Conservation (phyloP, 64 coral and sea anemone genomes). For the Dendrophyllia cribrosa region DNA sequence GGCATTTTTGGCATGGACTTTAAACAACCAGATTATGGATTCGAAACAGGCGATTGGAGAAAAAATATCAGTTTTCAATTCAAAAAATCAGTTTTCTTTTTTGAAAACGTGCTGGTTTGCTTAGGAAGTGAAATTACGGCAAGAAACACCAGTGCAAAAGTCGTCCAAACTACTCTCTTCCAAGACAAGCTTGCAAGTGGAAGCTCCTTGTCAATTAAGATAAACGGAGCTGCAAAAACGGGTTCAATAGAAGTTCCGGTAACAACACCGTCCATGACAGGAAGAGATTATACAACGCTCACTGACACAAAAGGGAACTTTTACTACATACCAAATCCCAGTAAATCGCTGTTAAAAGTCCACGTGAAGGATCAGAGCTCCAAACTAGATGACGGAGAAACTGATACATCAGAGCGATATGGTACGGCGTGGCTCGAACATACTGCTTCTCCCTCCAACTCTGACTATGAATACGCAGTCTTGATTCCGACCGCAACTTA, state of each 20-base stretch:
- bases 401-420: not conserved
- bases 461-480: not conserved
- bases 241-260: not conserved
- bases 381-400: not conserved
- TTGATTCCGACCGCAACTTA: constrained; percentile 9
- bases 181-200: constrained; percentile 62
- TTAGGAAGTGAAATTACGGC: constrained; percentile 68
- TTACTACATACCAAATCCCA: constrained; percentile 53
- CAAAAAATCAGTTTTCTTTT: constrained; percentile 71
- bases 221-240: not conserved
- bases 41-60: not conserved
- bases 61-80: too few relatives aligned
- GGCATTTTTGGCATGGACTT: constrained; percentile 86
- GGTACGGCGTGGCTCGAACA: constrained; percentile 61
- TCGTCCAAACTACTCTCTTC: constrained; percentile 73
- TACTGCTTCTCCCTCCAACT: not conserved
- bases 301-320: constrained; percentile 45
- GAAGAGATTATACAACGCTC: not conserved
- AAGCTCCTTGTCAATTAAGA: not conserved
- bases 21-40: constrained; percentile 29
- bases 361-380: not conserved
- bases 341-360: not conserved
- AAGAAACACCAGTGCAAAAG: not conserved
- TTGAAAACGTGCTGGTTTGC: constrained; percentile 55
- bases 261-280: not conserved